Conservation (phyloP, 2,113 vertebrate species). For the Gavialis gangeticus region DNA sequence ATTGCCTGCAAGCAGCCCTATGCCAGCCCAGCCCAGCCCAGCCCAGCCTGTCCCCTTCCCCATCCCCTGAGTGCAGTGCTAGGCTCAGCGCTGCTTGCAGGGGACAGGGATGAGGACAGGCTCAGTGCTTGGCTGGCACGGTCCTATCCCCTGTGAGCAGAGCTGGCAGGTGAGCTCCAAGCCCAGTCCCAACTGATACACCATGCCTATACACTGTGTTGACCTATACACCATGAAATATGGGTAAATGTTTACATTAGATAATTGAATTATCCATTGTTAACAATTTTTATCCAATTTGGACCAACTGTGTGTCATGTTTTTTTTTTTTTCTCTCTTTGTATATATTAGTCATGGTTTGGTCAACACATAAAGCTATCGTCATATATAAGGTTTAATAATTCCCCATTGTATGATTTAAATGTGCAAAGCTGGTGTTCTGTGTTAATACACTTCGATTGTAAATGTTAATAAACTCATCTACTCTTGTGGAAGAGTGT, state of each 20-base stretch:
- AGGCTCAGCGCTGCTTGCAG: too few relatives aligned
- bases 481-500: neutral
- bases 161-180: too few relatives aligned
- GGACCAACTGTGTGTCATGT: neutral
- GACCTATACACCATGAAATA: neutral
- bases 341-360: neutral
- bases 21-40: too few relatives aligned
- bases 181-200: too few relatives aligned
- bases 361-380: neutral
- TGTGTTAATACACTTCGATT: neutral
- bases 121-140: too few relatives aligned
- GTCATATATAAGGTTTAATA: neutral
- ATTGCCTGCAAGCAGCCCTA: too few relatives aligned
- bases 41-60: too few relatives aligned
- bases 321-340: neutral
- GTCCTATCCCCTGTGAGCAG: too few relatives aligned
- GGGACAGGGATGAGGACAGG: too few relatives aligned
- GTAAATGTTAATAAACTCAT: neutral
- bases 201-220: too few relatives aligned
- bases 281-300: neutral
- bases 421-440: neutral
- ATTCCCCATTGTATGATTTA: neutral
- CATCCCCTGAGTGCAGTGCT: too few relatives aligned
- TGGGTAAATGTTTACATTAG: neutral
- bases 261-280: neutral